Base-by-base conservation (phyloP, 2,888 invertebrate genomes). In the Steinernema hermaphroditum region DNA sequence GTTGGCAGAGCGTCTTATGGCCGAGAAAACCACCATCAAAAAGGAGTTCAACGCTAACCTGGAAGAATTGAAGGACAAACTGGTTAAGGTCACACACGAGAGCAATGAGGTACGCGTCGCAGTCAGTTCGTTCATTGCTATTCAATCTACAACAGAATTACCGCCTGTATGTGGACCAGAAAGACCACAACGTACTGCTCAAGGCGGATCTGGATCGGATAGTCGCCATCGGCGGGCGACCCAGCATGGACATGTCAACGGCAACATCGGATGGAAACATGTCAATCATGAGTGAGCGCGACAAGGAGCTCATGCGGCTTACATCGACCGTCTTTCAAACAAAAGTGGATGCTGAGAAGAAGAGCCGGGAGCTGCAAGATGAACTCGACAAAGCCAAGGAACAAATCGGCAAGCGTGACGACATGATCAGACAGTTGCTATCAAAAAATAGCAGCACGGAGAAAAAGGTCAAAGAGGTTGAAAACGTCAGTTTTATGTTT, bases 201-300 rank as follows among this genome's bases (percentile, higher is more conserved):
- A 37, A 37, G 12, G 37, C 37, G 6, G 37, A 37, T 37, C 4
- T 37, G 37, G 37, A 37, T 4, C 37, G 37, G 6, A n/a, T n/a
- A n/a, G 37, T 37, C 12, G 37, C 6, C 12, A 12, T 37, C 6
- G 37, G 4, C 37, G 37, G 37, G 12, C 37, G 37, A 8, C 37
- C 37, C 12, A 37, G 37, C 37, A 37, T 54, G 54, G 54, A 54
- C 54, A 22, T 54, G 54, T 54, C 54, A 8, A 19, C 46, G 16
- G 22, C 22, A 19, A 54, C 54, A 22, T 54, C 54, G 6, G 54
- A 54, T 27, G 54, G 54, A 22, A 54, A 54, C 27, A 54, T 54
- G 54, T 54, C 54, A 6, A 54, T 54, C 54, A 22, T 54, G 54
- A 27, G 54, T 16, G 54, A 54, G 27, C 54, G 54, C 27, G 54